Percentiles rank a stretch among this genome's conserved stretches.
Evolutionary conservation across 2,797 vertebrate genomes (phyloP).

Genomic region (Acrossocheilus fasciatus): DNA sequence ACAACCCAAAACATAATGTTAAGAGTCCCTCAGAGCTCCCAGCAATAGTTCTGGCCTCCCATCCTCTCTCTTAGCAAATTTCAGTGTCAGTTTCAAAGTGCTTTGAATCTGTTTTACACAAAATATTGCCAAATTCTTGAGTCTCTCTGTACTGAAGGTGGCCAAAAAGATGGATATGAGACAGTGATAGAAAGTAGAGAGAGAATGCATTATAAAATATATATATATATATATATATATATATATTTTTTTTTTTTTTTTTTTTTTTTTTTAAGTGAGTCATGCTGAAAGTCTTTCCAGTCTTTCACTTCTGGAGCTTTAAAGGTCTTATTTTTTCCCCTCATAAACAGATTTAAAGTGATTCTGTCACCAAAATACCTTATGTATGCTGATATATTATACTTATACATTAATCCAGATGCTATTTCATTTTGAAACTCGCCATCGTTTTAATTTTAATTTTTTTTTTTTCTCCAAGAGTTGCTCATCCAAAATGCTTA

Average conservation of each 20-base stretch:
- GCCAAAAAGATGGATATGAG: background rate
- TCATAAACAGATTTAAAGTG: background rate
- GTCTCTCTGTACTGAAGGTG: background rate
- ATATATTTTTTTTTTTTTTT: no score
- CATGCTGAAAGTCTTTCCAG: background rate
- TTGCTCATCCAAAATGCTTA: no score
- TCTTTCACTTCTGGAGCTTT: background rate
- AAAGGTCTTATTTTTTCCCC: background rate
- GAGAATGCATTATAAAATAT: background rate
- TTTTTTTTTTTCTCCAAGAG: no score
- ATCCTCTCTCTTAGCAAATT: background rate
- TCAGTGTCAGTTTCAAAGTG: slow-evolving; percentile 29
- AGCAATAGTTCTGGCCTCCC: background rate
- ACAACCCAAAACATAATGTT: background rate
- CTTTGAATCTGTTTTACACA: slow-evolving; percentile 27
- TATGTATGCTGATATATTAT: background rate
- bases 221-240: no score
- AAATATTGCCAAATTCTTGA: background rate
- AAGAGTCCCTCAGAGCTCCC: background rate
- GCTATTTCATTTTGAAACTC: no score
- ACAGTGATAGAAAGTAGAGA: background rate
- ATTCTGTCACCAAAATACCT: background rate
- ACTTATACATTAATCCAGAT: no score
- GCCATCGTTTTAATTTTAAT: no score
- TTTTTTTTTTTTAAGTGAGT: background rate